phyloP scores from a whole-genome alignment of 2,113 vertebrate genomes.

The Panthera leo region DNA sequence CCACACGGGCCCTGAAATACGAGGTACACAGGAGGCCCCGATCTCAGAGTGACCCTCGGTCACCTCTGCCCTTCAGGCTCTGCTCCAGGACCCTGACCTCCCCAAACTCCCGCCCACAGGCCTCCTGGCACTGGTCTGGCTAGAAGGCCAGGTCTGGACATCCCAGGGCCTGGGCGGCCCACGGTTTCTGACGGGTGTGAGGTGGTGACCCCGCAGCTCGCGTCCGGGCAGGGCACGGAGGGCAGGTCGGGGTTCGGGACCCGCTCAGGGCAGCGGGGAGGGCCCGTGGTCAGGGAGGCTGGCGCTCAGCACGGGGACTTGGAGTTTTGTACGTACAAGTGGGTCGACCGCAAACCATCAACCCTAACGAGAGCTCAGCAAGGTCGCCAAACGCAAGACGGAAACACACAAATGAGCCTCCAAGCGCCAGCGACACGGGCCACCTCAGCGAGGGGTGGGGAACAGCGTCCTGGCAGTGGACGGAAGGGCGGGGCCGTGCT shows the following conservation, averaged over 20 bases:
- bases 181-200: not conserved
- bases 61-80: too few relatives aligned
- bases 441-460: too few relatives aligned
- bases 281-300: not conserved
- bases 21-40: too few relatives aligned
- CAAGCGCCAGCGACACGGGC: not conserved
- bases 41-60: not conserved
- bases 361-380: too few relatives aligned
- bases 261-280: not conserved
- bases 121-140: not conserved
- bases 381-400: too few relatives aligned
- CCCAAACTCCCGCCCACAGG: accelerated
- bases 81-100: not conserved
- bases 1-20: not conserved
- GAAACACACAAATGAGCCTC: not conserved
- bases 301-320: accelerated
- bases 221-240: too few relatives aligned
- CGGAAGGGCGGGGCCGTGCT: not conserved
- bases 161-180: not conserved
- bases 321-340: accelerated
- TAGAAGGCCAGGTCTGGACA: not conserved
- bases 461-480: too few relatives aligned
- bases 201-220: accelerated
- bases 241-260: too few relatives aligned
- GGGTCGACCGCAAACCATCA: too few relatives aligned